A percentile compares a stretch with the other conserved stretches of the same genome.
phyloP scores from a whole-genome alignment of 2,797 vertebrate genomes.

The Enteromius treurensis region DNA sequence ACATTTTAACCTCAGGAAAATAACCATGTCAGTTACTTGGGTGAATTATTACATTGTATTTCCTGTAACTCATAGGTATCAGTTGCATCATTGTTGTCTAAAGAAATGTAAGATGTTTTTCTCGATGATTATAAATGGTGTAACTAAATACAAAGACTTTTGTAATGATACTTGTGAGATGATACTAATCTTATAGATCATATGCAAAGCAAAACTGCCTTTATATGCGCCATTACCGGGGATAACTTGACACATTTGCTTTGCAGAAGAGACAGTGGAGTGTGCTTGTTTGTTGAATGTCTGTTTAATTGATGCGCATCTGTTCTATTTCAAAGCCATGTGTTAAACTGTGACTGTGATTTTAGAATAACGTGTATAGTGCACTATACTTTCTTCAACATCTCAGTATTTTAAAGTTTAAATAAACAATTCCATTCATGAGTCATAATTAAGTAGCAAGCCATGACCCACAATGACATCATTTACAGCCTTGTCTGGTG shows the following conservation, averaged over 20 bases:
- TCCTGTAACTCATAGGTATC: constrained; percentile 16
- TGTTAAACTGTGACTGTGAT: background rate
- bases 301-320: constrained; percentile 13
- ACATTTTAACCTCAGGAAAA: background rate
- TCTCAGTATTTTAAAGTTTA: constrained; percentile 1
- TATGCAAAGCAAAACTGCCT: background rate
- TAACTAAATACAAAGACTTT: constrained; percentile 1
- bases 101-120: background rate
- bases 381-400: background rate
- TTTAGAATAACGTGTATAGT: background rate
- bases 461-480: background rate
- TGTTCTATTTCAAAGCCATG: background rate
- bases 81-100: constrained; percentile 16
- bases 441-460: background rate
- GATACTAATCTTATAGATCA: background rate
- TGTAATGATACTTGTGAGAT: background rate
- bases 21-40: background rate
- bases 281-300: background rate
- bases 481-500: background rate
- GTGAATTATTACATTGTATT: background rate
- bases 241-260: background rate
- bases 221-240: background rate
- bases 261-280: background rate
- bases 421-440: background rate
- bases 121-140: background rate